phyloP scores from a whole-genome alignment of 2,888 invertebrate species.

The Lysandra coridon region DNA sequence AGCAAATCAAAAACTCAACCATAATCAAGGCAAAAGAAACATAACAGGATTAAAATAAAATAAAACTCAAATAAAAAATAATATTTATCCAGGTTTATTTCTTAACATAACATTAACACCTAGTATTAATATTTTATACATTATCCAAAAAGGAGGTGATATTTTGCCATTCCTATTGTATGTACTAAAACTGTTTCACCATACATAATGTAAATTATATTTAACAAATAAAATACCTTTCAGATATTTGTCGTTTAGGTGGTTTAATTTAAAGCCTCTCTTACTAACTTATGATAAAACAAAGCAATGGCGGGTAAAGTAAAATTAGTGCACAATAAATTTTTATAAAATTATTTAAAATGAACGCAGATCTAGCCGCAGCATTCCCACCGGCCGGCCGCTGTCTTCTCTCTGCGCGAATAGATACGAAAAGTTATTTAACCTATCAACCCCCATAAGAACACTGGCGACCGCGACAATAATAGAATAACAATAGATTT shows the following conservation, averaged over 20 bases:
- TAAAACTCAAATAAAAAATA: constrained; percentile 71
- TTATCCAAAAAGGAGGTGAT: constrained; percentile 68
- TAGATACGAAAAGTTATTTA: too few relatives aligned
- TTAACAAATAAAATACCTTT: constrained; percentile 35
- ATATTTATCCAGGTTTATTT: constrained; percentile 79
- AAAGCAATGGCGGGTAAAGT: constrained; percentile 9
- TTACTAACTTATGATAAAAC: constrained; percentile 35
- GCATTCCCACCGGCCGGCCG: too few relatives aligned
- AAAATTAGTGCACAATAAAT: not conserved
- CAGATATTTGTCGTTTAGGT: constrained; percentile 47
- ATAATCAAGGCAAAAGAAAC: constrained; percentile 39
- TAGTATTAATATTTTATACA: constrained; percentile 78
- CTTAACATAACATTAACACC: constrained; percentile 76
- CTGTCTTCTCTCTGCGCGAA: too few relatives aligned
- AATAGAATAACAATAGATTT: too few relatives aligned
- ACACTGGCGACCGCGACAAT: too few relatives aligned
- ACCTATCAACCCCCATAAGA: too few relatives aligned
- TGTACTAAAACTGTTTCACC: constrained; percentile 50
- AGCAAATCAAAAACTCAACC: not conserved
- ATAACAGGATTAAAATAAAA: constrained; percentile 50
- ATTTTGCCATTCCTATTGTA: constrained; percentile 59
- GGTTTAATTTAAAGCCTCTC: constrained; percentile 63
- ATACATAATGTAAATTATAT: constrained; percentile 42
- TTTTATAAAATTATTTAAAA: not conserved
- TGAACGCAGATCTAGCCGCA: not conserved